A percentile compares a stretch with the other conserved stretches of the same genome.
Conservation (phyloP, 2,113 vertebrate species). For the Suncus etruscus region DNA sequence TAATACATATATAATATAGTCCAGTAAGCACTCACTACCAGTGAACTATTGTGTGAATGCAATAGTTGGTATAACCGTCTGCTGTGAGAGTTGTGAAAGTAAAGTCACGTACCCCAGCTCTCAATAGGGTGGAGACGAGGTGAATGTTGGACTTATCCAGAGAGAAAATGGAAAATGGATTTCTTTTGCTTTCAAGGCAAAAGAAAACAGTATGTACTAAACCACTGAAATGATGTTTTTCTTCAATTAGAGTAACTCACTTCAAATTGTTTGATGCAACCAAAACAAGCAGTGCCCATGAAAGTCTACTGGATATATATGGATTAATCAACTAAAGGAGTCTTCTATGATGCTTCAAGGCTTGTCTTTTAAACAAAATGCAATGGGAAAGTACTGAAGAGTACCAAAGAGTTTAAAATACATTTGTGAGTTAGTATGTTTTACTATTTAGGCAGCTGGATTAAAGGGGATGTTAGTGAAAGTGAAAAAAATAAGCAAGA, state of each 20-base stretch:
- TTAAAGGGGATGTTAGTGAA: neutral
- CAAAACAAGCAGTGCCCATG: neutral
- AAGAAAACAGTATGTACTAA: neutral
- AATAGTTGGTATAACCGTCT: neutral
- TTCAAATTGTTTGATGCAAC: constrained; percentile 31
- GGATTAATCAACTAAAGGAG: neutral
- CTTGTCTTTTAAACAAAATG: neutral
- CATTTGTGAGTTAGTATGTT: neutral
- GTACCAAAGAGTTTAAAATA: constrained; percentile 4
- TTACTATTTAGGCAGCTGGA: neutral
- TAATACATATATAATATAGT: neutral
- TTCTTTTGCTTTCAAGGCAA: neutral
- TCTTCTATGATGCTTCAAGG: neutral
- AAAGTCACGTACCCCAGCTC: constrained; percentile 28
- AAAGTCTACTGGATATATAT: neutral
- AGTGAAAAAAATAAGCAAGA: neutral
- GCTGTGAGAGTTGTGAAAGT: neutral
- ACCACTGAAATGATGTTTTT: neutral
- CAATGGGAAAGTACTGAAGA: neutral
- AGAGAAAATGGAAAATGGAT: neutral
- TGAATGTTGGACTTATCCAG: neutral
- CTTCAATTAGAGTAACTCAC: neutral
- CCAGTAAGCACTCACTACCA: neutral
- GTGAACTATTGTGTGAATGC: neutral
- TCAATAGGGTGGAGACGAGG: neutral